A percentile compares a stretch with the other conserved stretches of the same genome.
Conservation (phyloP, 2,113 vertebrate genomes). For the Lethenteron camtschaticum region DNA sequence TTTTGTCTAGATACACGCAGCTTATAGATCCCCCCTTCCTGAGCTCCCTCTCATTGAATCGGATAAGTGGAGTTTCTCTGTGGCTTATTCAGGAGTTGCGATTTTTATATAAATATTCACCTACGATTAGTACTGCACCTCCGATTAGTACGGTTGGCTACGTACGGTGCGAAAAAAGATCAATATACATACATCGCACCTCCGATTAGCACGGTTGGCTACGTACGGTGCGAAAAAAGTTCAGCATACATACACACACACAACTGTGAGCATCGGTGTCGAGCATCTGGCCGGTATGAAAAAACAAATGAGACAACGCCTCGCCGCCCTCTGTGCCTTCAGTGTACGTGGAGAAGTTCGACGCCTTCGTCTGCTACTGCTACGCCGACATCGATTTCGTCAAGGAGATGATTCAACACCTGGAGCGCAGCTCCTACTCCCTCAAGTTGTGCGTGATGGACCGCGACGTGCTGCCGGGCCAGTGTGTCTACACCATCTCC, state of each 20-base stretch:
- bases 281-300: too few species aligned
- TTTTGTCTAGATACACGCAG: too few species aligned
- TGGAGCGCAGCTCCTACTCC: slow-evolving; percentile 52
- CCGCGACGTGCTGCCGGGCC: slow-evolving; percentile 68
- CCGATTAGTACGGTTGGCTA: too few species aligned
- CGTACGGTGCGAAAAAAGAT: not conserved
- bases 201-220: not conserved
- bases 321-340: slow-evolving; percentile 8
- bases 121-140: not conserved
- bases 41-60: too few species aligned
- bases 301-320: too few species aligned
- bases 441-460: slow-evolving; percentile 87
- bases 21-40: too few species aligned
- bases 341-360: slow-evolving; percentile 47
- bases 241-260: too few species aligned
- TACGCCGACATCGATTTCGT: slow-evolving; percentile 63
- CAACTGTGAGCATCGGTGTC: too few species aligned
- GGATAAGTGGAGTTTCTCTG: too few species aligned
- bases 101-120: too few species aligned
- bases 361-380: slow-evolving; percentile 97
- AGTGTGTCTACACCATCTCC: slow-evolving; percentile 76
- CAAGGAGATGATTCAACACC: slow-evolving; percentile 66
- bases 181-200: too few species aligned
- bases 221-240: not conserved
- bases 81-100: too few species aligned